phyloP scores from a whole-genome alignment of 1,140 invertebrate genomes.

The Drosophila dunni region DNA sequence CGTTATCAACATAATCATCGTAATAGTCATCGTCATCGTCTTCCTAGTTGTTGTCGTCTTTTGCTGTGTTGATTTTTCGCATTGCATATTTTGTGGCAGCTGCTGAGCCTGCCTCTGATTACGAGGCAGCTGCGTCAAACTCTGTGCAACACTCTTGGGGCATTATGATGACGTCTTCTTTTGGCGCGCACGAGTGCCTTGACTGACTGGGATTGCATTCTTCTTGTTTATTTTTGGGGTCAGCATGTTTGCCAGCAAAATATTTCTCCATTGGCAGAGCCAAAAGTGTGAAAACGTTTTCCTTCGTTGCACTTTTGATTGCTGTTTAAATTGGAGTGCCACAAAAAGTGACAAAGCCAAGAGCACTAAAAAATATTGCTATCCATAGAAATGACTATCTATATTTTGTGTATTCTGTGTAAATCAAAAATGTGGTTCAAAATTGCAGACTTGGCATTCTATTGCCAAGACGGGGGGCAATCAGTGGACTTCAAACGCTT shows the following conservation, averaged over 20 bases:
- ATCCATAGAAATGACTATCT: conserved; percentile 12
- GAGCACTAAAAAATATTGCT: conserved; percentile 26
- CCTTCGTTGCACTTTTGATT: conserved; percentile 77
- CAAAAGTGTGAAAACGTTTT: conserved; percentile 77
- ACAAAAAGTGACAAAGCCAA: conserved; percentile 34
- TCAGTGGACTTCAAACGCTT: conserved; percentile 3
- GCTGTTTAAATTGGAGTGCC: conserved; percentile 65
- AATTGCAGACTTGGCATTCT: conserved; percentile 58
- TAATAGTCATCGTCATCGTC: conserved; percentile 21
- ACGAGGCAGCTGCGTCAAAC: conserved; percentile 39
- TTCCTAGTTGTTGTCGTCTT: conserved; percentile 23
- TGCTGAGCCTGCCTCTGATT: conserved; percentile 50
- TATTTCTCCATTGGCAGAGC: conserved; percentile 62
- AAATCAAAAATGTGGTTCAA: conserved; percentile 61
- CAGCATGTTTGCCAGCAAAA: conserved; percentile 79
- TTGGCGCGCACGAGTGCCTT: conserved; percentile 68
- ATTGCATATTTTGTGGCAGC: conserved; percentile 76
- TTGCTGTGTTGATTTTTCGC: conserved; percentile 78
- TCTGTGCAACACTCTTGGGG: conserved; percentile 45
- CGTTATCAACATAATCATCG: conserved; percentile 31
- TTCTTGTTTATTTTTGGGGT: conserved; percentile 76
- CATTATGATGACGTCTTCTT: conserved; percentile 76
- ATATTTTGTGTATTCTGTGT: conserved; percentile 7
- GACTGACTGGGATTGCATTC: conserved; percentile 53
- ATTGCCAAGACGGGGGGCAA: conserved; percentile 26